Evolutionary conservation across 1,140 invertebrate species (phyloP).

Genomic region (Sipha flava): DNA sequence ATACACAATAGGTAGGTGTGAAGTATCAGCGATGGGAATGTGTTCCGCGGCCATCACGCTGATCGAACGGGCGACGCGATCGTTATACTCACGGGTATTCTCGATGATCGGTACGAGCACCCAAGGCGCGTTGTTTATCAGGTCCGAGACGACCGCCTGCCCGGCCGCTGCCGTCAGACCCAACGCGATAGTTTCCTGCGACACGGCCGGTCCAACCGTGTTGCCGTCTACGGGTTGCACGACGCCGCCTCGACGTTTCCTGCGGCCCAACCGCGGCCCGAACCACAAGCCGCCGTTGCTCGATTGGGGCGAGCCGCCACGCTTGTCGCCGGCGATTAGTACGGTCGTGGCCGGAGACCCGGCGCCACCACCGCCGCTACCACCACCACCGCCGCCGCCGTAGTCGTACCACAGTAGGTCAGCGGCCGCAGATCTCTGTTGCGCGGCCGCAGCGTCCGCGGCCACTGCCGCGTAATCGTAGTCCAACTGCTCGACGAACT

Average conservation of each 20-base stretch:
- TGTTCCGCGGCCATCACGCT: too few species aligned
- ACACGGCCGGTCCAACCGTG: background rate
- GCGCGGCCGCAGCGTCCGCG: background rate
- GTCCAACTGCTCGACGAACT: slow-evolving; percentile 8
- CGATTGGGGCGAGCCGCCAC: background rate
- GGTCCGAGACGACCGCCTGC: background rate
- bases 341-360: background rate
- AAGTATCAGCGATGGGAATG: too few species aligned
- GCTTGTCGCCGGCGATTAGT: background rate
- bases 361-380: slow-evolving; percentile 10
- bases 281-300: slow-evolving; percentile 34
- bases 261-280: slow-evolving; percentile 35
- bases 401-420: background rate
- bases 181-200: background rate
- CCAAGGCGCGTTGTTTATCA: slow-evolving; percentile 17
- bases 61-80: too few species aligned
- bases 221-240: background rate
- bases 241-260: slow-evolving; percentile 26
- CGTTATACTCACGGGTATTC: slow-evolving; percentile 1
- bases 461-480: background rate
- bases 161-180: background rate
- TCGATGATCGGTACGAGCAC: slow-evolving; percentile 32
- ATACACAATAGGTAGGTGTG: too few species aligned
- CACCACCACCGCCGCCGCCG: background rate
- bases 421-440: background rate